Percentiles rank a stretch among this genome's conserved stretches.
phyloP scores from a whole-genome alignment of 2,797 vertebrate genomes.

The Balearica regulorum region DNA sequence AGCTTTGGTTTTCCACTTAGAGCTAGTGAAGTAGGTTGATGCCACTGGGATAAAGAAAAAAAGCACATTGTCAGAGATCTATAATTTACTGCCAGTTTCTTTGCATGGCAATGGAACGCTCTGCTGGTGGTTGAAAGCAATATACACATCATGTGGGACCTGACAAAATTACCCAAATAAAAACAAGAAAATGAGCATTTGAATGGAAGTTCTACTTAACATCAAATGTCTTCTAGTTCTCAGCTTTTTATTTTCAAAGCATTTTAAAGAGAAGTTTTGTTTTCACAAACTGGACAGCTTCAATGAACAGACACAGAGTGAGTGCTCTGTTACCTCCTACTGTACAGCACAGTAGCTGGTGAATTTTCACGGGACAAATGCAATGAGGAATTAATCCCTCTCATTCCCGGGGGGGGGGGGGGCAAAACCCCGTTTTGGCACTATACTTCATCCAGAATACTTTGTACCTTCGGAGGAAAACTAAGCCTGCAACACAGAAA shows the following conservation, averaged over 20 bases:
- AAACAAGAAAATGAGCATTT: neutral
- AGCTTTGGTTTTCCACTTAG: neutral
- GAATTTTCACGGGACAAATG: neutral
- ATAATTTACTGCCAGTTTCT: neutral
- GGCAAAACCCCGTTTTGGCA: neutral
- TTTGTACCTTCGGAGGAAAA: neutral
- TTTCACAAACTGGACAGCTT: neutral
- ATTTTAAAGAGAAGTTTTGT: neutral
- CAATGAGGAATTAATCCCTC: neutral
- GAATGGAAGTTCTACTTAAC: neutral
- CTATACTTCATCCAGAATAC: neutral
- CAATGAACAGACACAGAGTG: neutral
- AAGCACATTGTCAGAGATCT: neutral
- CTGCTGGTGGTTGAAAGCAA: neutral
- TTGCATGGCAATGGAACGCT: neutral
- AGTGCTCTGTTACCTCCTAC: neutral
- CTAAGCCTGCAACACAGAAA: neutral
- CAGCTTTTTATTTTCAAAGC: neutral
- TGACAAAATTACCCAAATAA: neutral
- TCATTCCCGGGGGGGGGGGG: neutral
- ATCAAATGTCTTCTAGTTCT: neutral
- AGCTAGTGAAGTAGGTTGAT: neutral
- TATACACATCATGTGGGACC: neutral
- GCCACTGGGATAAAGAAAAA: neutral
- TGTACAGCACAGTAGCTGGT: accelerated